phyloP scores from a whole-genome alignment of 2,888 invertebrate genomes.

The Chirona hameri region DNA sequence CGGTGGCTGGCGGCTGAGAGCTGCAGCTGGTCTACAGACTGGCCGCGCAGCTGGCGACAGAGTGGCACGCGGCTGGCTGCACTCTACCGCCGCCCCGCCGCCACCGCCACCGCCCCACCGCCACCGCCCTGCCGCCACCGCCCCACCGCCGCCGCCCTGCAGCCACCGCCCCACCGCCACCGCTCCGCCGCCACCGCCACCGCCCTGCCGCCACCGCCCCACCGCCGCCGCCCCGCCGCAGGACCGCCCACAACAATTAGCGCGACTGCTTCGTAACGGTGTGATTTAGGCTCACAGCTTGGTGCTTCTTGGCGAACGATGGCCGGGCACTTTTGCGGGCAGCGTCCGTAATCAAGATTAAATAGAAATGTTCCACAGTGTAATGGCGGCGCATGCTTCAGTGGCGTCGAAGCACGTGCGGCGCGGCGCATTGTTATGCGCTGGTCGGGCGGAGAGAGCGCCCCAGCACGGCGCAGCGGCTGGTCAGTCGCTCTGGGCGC shows the following conservation, averaged over 20 bases:
- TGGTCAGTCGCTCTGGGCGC: neutral
- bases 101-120: too few species aligned
- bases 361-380: slow-evolving; percentile 1
- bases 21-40: neutral
- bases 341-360: slow-evolving; percentile 25
- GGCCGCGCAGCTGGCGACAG: too few species aligned
- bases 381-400: slow-evolving; percentile 26
- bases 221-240: neutral
- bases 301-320: neutral
- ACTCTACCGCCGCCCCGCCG: too few species aligned
- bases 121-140: neutral
- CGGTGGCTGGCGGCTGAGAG: neutral
- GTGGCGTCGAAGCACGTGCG: neutral
- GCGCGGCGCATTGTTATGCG: slow-evolving; percentile 4
- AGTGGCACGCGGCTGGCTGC: too few species aligned
- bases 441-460: neutral
- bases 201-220: too few species aligned
- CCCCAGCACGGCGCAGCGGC: neutral
- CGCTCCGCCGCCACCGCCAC: neutral
- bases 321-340: slow-evolving; percentile 22
- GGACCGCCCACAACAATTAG: slow-evolving; percentile 10
- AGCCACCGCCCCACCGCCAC: too few species aligned
- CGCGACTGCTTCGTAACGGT: slow-evolving; percentile 9
- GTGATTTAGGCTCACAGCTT: slow-evolving; percentile 12
- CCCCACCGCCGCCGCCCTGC: too few species aligned